These are phyloP conservation scores for Naso thynnoides DNA, from an alignment of 2,797 vertebrate species.

Conservation along the genomic window DNA sequence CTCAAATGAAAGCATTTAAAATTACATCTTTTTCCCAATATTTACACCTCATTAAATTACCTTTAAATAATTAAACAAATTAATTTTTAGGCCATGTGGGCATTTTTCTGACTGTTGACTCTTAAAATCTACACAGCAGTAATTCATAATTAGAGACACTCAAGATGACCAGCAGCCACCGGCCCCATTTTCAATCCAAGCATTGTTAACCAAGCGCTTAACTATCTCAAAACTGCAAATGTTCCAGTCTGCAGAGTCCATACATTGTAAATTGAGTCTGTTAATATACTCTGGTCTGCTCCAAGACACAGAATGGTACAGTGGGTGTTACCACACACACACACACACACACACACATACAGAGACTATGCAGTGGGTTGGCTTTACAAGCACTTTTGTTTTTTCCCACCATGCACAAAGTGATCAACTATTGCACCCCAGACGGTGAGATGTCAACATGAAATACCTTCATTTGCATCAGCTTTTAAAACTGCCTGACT, in stretches of 20 bases:
- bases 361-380: slow-evolving; percentile 45
- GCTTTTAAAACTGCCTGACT: slow-evolving; percentile 81
- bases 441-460: slow-evolving; percentile 83
- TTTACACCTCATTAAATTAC: slow-evolving; percentile 6
- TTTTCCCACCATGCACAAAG: slow-evolving; percentile 80
- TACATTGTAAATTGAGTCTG: slow-evolving; percentile 84
- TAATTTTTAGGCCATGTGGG: slow-evolving; percentile 29
- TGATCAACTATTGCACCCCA: slow-evolving; percentile 84
- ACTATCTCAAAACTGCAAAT: slow-evolving; percentile 78
- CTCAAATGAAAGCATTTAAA: slow-evolving; percentile 1
- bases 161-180: slow-evolving; percentile 66
- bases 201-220: slow-evolving; percentile 83
- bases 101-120: slow-evolving; percentile 57
- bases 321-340: slow-evolving; percentile 69
- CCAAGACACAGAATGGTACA: slow-evolving; percentile 62
- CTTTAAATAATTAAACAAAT: slow-evolving; percentile 6
- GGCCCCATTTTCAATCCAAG: slow-evolving; percentile 63
- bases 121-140: slow-evolving; percentile 46
- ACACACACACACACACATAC: slow-evolving; percentile 42
- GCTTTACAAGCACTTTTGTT: slow-evolving; percentile 71
- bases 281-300: slow-evolving; percentile 76
- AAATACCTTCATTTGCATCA: slow-evolving; percentile 87
- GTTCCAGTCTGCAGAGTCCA: slow-evolving; percentile 80
- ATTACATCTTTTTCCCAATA: background rate
- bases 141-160: slow-evolving; percentile 66